These are phyloP conservation scores for Opisthograptis luteolata DNA, from an alignment of 2,888 invertebrate species.

Conservation along the genomic window DNA sequence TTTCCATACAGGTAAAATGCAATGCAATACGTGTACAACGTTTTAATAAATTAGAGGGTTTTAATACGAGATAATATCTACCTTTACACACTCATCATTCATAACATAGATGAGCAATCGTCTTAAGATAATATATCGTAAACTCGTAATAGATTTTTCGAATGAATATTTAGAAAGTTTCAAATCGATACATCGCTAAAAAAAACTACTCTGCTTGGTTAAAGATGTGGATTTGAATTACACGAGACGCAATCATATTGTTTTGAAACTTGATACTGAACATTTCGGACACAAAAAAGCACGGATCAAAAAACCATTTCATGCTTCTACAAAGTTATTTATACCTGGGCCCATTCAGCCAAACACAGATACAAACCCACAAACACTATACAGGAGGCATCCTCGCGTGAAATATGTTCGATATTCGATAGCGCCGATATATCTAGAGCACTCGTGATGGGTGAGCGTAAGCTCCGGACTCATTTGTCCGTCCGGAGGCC, in stretches of 20 bases:
- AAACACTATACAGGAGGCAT: slow-evolving; percentile 32
- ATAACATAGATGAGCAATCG: slow-evolving; percentile 44
- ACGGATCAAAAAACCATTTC: slow-evolving; percentile 3
- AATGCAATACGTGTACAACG: slow-evolving; percentile 44
- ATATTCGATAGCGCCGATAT: slow-evolving; percentile 55
- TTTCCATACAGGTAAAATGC: slow-evolving; percentile 44
- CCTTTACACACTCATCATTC: slow-evolving; percentile 49
- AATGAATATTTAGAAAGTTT: slow-evolving; percentile 13
- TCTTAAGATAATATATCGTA: slow-evolving; percentile 48
- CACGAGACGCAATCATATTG: slow-evolving; percentile 8
- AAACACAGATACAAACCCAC: no score
- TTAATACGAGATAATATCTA: slow-evolving; percentile 48
- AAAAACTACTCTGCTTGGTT: neutral
- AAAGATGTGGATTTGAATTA: neutral
- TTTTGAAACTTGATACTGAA: slow-evolving; percentile 17
- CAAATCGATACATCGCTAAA: neutral
- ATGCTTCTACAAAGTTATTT: slow-evolving; percentile 5
- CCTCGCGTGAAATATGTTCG: slow-evolving; percentile 50
- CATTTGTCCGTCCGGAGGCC: slow-evolving; percentile 64
- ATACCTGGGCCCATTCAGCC: slow-evolving; percentile 15
- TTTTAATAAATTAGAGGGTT: slow-evolving; percentile 56
- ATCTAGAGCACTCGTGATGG: slow-evolving; percentile 72
- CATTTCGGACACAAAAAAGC: slow-evolving; percentile 7
- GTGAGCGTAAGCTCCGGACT: slow-evolving; percentile 68
- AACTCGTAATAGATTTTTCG: slow-evolving; percentile 43